Conservation (phyloP, 2,113 vertebrate genomes). For the Panthera tigris region DNA sequence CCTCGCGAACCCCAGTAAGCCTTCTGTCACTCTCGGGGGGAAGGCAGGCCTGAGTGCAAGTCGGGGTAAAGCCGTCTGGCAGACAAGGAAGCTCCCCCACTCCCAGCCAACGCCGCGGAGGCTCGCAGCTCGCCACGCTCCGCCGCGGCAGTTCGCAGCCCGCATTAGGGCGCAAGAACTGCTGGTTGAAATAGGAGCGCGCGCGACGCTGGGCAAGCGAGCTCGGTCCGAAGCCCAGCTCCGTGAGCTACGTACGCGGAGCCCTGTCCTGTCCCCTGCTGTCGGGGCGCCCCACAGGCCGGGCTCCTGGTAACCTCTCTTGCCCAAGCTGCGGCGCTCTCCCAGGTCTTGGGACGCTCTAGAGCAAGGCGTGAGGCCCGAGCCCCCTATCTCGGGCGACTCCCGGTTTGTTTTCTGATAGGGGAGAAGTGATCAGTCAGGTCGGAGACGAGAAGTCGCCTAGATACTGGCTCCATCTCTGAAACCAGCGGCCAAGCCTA, state of each 20-base stretch:
- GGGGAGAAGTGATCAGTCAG: slow-evolving; percentile 47
- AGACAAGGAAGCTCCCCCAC: not conserved
- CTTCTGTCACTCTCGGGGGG: not conserved
- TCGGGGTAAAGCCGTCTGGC: not conserved
- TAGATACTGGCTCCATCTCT: not conserved
- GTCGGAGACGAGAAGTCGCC: slow-evolving; percentile 40
- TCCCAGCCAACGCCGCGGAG: not conserved
- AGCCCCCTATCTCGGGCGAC: slow-evolving; percentile 30
- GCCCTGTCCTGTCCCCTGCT: not conserved
- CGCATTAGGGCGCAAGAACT: not conserved
- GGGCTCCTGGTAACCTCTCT: not conserved
- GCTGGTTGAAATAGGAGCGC: slow-evolving; percentile 12
- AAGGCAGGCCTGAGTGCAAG: slow-evolving; percentile 17
- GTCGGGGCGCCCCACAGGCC: not conserved
- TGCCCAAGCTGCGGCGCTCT: not conserved
- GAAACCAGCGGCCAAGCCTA: not conserved
- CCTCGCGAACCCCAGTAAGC: not conserved
- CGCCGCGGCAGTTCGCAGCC: not conserved
- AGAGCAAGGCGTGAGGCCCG: slow-evolving; percentile 32
- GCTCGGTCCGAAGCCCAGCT: not conserved
- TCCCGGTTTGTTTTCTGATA: slow-evolving; percentile 68
- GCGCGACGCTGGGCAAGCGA: not conserved
- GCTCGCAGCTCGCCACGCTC: not conserved
- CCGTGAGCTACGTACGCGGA: not conserved
- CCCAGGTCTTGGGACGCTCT: not conserved